Evolutionary conservation across 1,140 invertebrate genomes (phyloP).

Genomic region (Metopolophium dirhodum): DNA sequence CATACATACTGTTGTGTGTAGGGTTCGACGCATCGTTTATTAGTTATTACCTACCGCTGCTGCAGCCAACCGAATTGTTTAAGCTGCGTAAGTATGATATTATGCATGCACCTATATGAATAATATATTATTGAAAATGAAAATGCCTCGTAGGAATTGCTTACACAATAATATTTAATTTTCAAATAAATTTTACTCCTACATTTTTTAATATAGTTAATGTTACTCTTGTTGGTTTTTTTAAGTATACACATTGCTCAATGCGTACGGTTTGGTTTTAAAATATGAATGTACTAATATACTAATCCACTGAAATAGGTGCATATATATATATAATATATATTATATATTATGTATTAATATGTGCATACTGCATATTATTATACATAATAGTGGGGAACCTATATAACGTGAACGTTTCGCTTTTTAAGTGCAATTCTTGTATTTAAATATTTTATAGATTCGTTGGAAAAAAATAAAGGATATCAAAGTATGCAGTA

Average conservation of each 20-base stretch:
- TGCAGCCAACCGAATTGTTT: not conserved
- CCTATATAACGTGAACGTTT: not conserved
- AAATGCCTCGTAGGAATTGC: not conserved
- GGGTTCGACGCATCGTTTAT: not conserved
- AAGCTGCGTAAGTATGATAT: not conserved
- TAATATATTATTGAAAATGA: not conserved
- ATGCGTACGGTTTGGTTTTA: not conserved
- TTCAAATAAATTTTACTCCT: not conserved
- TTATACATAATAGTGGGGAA: not conserved
- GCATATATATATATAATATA: not conserved
- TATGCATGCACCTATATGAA: not conserved
- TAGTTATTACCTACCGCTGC: not conserved
- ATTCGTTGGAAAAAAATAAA: not conserved
- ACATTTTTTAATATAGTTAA: not conserved
- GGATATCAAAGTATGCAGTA: not conserved
- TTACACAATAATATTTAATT: not conserved
- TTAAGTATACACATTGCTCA: not conserved
- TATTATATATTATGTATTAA: slow-evolving; percentile 1
- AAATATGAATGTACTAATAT: not conserved
- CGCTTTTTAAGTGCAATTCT: slow-evolving; percentile 12
- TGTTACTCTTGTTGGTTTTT: not conserved
- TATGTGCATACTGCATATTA: not conserved
- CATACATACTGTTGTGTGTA: not conserved
- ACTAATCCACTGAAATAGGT: not conserved
- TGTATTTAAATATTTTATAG: slow-evolving; percentile 1